Base-by-base conservation (phyloP, 1,140 invertebrate species). In the Cydia splendana region DNA sequence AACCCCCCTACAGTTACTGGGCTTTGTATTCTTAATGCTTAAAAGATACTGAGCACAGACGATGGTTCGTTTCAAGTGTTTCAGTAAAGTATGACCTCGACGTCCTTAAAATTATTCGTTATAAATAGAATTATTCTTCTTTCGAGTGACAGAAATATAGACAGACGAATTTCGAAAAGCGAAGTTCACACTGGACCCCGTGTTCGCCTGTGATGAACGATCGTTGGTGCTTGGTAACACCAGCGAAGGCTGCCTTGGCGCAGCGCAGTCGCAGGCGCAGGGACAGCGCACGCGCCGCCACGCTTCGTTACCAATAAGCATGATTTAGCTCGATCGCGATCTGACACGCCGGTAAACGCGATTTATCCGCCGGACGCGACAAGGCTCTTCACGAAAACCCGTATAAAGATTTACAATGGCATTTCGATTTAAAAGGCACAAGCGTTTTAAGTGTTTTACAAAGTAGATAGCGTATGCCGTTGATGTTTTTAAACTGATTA, bases 221-320 rank as follows among this genome's bases (percentile, higher is more conserved):
- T 24, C 9, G 20, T 24, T 24, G 57, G 57, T 24, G 9, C 7
- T 62, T 62, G 18, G 2, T 62, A 24, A 62, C 20, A 24, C n/a
- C 18, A n/a, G 74, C 57, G 24, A 45, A 18, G 30, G 10, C 38
- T n/a, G 75, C 51, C 71, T 6, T 28, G 65, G 45, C 10, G 53
- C 28, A 7, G 65, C 45, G 78, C 78, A 13, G 38, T 4, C 45
- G 12, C 45, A 5, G 65, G 67, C 30, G 9, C n/a, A 38, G 15
- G 30, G 71, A 24, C 75, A 13, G 82, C 84, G 84, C 84, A 87
- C 84, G 85, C 85, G 81, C 80, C 79, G 77, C 65, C 79, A 85
- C 84, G 85, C 84, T 89, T 89, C 85, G 86, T 89, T 89, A 87
- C 83, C 82, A 83, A 83, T 87, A 87, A 87, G 83, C 76, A 82